phyloP scores from a whole-genome alignment of 2,113 vertebrate genomes.

The Aegotheles bennettii region DNA sequence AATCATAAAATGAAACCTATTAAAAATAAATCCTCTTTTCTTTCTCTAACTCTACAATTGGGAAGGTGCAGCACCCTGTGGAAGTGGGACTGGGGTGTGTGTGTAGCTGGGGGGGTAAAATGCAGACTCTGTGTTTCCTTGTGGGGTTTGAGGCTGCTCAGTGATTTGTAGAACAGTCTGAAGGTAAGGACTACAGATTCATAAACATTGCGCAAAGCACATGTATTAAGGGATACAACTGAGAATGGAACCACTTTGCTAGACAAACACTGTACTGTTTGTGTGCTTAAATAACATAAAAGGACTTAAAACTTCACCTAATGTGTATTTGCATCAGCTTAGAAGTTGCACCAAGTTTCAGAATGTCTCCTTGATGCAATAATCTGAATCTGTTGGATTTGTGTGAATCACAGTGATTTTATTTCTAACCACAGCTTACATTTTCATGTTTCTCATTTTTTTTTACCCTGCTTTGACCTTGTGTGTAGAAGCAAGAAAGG shows the following conservation, averaged over 20 bases:
- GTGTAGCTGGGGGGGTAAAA: neutral
- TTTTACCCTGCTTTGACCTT: neutral
- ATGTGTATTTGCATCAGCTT: neutral
- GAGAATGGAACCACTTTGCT: neutral
- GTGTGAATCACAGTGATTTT: neutral
- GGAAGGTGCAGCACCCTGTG: neutral
- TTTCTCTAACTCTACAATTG: rapidly evolving
- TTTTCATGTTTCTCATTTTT: neutral
- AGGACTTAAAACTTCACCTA: neutral
- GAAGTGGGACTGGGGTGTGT: neutral
- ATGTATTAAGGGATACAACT: rapidly evolving
- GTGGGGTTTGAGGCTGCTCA: neutral
- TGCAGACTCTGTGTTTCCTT: rapidly evolving
- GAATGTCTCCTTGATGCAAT: neutral
- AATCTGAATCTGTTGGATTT: neutral
- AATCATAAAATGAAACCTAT: neutral
- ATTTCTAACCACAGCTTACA: neutral
- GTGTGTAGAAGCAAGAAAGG: neutral
- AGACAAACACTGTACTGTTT: neutral
- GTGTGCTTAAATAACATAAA: neutral
- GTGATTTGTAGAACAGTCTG: rapidly evolving
- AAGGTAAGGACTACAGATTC: neutral
- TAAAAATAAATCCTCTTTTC: too few relatives aligned
- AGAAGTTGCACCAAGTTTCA: neutral
- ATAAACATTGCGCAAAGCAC: neutral